These are phyloP conservation scores for Romanogobio albipinnatus DNA, from an alignment of 2,113 vertebrate genomes.

Conservation along the genomic window DNA sequence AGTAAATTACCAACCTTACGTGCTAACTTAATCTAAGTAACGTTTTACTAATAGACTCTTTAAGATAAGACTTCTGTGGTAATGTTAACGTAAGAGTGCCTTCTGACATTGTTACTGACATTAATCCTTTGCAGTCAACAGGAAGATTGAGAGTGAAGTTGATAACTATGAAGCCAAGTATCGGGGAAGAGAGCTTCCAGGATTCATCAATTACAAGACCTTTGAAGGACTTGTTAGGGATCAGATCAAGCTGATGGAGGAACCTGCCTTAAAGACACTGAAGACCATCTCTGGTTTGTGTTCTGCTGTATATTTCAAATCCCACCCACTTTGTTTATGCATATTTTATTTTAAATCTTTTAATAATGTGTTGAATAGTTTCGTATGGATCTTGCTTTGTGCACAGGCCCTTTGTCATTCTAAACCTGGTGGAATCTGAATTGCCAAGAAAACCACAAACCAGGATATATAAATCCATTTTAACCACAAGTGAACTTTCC, in stretches of 20 bases:
- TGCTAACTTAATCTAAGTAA: neutral
- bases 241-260: constrained; percentile 78
- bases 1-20: neutral
- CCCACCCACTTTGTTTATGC: neutral
- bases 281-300: constrained; percentile 67
- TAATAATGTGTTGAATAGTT: neutral
- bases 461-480: neutral
- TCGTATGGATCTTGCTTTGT: neutral
- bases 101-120: neutral
- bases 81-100: neutral
- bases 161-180: constrained; percentile 73
- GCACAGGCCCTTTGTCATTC: neutral
- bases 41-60: too few relatives aligned
- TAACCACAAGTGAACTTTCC: neutral
- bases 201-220: constrained; percentile 83
- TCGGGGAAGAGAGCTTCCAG: constrained; percentile 83
- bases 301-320: neutral
- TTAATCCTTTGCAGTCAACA: constrained; percentile 67
- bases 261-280: constrained; percentile 77
- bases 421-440: neutral
- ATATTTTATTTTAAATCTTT: neutral
- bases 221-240: constrained; percentile 82
- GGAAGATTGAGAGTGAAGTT: constrained; percentile 52
- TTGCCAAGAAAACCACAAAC: neutral
- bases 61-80: too few relatives aligned